Base-by-base conservation (phyloP, 2,797 vertebrate genomes). In the Leuciscus waleckii region DNA sequence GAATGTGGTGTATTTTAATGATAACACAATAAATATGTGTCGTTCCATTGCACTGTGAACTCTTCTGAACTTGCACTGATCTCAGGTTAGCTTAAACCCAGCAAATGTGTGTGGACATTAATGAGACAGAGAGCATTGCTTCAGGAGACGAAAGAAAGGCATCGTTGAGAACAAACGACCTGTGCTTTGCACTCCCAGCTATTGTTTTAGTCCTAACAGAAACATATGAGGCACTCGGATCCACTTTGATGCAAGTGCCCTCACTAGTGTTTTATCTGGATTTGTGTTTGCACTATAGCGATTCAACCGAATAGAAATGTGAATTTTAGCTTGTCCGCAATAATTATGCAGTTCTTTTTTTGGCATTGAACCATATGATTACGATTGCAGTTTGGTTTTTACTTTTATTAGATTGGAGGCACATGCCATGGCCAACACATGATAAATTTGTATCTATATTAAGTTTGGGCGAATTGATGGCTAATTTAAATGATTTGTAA, bases 61-160 rank as follows among this genome's bases (percentile, higher is more conserved):
- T 32, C 41, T 63, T 35, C 21, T 73, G 43, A 32, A 76, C 7
- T 54, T 71, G 69, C 39, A 43, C 70, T 73, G 46, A 43, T 35
- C 71, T 75, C 41, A 70, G 71, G 46, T 54, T 46, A 86, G 58
- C 1, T 8, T 29, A 37, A 67, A 74, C 26, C 69, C 67, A 68
- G 67, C 74, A 79, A 49, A 87, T 75, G 76, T 84, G 68, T 43
- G 54, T n/a, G 68, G 63, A 67, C 65, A 80, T 89, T 83, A 67
- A 77, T 39, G 49, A 76, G 77, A 77, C 26, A n/a, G 49, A 83
- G 77, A 65, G 67, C 70, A 80, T 63, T 11, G 69, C 61, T 69
- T 56, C 68, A 77, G 43, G 71, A 86, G 68, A 73, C n/a, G 56
- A 39, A 77, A 51, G 68, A 75, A 70, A 83, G n/a, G 49, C 49